Conservation (phyloP, 2,888 invertebrate species). For the Phaonia tiefii region DNA sequence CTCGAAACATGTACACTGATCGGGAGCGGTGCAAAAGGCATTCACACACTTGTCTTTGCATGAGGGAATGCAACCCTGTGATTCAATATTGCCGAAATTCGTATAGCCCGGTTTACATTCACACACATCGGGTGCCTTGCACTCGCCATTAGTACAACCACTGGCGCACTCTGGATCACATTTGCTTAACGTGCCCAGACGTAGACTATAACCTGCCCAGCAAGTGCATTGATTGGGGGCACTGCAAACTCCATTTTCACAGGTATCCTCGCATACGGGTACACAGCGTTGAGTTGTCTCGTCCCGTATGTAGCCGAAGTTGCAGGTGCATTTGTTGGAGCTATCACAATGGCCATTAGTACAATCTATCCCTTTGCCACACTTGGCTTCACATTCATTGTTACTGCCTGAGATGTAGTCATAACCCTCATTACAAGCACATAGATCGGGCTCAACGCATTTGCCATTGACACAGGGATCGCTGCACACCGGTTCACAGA, state of each 20-base stretch:
- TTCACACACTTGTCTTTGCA: slow-evolving; percentile 82
- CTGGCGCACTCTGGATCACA: slow-evolving; percentile 76
- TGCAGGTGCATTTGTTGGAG: slow-evolving; percentile 83
- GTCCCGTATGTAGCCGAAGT: slow-evolving; percentile 79
- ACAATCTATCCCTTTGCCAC: slow-evolving; percentile 76
- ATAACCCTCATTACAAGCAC: slow-evolving; percentile 74
- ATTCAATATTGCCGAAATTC: slow-evolving; percentile 68
- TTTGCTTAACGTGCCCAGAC: slow-evolving; percentile 69
- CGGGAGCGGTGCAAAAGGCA: slow-evolving; percentile 80
- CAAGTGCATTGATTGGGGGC: slow-evolving; percentile 82
- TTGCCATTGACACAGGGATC: slow-evolving; percentile 74
- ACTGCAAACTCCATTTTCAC: slow-evolving; percentile 77
- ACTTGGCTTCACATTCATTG: slow-evolving; percentile 77
- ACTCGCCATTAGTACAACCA: slow-evolving; percentile 75
- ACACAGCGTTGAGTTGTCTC: slow-evolving; percentile 71
- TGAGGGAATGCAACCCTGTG: slow-evolving; percentile 80
- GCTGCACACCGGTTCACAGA: slow-evolving; percentile 74
- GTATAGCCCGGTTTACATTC: slow-evolving; percentile 74
- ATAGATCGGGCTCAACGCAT: slow-evolving; percentile 75
- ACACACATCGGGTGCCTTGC: slow-evolving; percentile 81
- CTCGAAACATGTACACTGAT: slow-evolving; percentile 76
- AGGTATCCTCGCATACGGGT: slow-evolving; percentile 74
- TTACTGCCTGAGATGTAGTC: slow-evolving; percentile 70
- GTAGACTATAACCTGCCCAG: slow-evolving; percentile 74
- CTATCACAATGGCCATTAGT: slow-evolving; percentile 81